phyloP scores from a whole-genome alignment of 2,797 vertebrate species.

The Nasua narica region DNA sequence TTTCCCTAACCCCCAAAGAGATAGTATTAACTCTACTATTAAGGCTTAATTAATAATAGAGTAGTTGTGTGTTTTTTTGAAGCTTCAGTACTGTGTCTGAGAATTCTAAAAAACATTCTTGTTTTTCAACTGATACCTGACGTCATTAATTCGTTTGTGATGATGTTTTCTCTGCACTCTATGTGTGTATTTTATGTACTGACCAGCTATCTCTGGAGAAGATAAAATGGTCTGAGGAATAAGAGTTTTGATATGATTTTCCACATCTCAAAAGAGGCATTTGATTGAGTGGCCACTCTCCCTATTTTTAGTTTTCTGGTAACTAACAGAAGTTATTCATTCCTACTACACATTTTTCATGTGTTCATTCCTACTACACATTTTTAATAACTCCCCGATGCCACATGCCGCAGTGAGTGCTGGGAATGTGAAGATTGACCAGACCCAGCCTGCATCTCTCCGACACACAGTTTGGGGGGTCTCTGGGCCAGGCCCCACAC shows the following conservation, averaged over 20 bases:
- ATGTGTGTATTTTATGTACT: background rate
- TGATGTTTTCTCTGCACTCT: background rate
- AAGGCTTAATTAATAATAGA: background rate
- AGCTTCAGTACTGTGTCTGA: background rate
- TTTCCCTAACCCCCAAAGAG: background rate
- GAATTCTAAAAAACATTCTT: slow-evolving; percentile 1
- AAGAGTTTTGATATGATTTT: background rate
- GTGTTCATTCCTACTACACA: background rate
- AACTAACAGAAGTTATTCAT: background rate
- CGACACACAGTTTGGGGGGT: background rate
- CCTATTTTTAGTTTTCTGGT: background rate
- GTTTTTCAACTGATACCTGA: background rate
- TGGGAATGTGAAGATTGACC: background rate
- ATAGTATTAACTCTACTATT: background rate
- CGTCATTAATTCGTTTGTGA: background rate
- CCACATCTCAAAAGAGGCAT: background rate
- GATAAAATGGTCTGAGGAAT: background rate
- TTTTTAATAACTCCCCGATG: background rate
- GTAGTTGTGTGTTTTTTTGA: background rate
- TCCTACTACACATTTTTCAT: background rate
- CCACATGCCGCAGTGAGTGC: background rate
- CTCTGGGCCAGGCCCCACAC: background rate
- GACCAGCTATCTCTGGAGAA: background rate
- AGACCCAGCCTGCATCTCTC: background rate
- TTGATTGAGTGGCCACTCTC: background rate